Evolutionary conservation across 2,113 vertebrate genomes (phyloP).

Genomic region (Gymnobelideus leadbeateri): DNA sequence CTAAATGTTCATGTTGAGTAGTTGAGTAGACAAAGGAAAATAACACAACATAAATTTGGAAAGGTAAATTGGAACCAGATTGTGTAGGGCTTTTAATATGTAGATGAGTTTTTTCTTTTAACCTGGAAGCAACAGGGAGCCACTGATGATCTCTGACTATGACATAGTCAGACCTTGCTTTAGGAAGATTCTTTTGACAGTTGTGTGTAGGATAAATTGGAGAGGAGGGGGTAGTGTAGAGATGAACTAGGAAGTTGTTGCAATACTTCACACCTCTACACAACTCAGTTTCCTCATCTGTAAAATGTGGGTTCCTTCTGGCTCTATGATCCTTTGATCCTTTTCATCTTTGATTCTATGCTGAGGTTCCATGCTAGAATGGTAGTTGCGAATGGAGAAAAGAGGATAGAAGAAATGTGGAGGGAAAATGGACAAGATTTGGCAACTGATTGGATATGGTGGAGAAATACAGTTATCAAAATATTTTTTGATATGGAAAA

Average conservation of each 20-base stretch:
- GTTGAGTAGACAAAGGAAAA: not conserved
- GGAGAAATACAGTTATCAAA: not conserved
- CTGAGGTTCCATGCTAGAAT: not conserved
- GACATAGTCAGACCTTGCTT: not conserved
- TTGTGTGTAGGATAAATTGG: not conserved
- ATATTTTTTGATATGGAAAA: not conserved
- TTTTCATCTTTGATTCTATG: not conserved
- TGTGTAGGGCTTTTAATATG: not conserved
- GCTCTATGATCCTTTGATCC: not conserved
- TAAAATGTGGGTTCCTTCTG: not conserved
- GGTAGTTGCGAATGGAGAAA: not conserved
- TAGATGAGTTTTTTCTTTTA: not conserved
- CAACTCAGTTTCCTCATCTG: not conserved
- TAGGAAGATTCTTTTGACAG: not conserved
- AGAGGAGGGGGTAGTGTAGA: not conserved
- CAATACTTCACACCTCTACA: not conserved
- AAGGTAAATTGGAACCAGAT: not conserved
- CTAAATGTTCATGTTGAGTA: not conserved
- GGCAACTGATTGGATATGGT: not conserved
- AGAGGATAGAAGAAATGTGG: not conserved
- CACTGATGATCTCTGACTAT: not conserved
- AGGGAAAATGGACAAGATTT: not conserved
- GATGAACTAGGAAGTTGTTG: not conserved
- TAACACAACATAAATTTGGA: not conserved
- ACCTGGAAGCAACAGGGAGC: not conserved